A percentile compares a stretch with the other conserved stretches of the same genome.
Conservation (phyloP, 2,797 vertebrate species). For the Picus viridis region DNA sequence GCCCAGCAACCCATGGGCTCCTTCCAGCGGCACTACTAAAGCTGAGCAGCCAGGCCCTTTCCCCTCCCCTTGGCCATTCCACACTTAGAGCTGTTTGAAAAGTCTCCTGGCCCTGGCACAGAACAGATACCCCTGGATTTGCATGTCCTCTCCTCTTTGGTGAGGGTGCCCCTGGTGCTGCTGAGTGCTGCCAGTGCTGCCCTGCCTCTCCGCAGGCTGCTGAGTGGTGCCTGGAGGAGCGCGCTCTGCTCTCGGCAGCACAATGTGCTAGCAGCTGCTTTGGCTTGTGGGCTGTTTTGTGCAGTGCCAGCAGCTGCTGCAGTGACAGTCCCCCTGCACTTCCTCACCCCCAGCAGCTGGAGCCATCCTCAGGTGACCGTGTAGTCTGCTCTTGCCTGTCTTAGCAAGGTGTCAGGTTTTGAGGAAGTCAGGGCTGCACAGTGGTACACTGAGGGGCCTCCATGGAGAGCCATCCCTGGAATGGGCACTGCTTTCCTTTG, state of each 20-base stretch:
- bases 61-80: conserved; percentile 57
- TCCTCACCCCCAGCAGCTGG: not conserved
- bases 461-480: not conserved
- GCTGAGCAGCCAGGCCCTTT: not conserved
- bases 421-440: not conserved
- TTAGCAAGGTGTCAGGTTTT: not conserved
- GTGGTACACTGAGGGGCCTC: not conserved
- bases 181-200: conserved; percentile 25
- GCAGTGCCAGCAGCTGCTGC: not conserved
- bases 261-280: not conserved
- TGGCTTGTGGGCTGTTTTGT: not conserved
- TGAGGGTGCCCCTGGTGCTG: conserved; percentile 36
- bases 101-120: conserved; percentile 18
- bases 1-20: conserved; percentile 85
- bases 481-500: not conserved
- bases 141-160: conserved; percentile 50
- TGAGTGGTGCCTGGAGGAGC: not conserved
- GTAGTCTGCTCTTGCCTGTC: not conserved
- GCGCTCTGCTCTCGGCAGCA: not conserved
- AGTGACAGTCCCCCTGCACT: not conserved
- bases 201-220: conserved; percentile 29
- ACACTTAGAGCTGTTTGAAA: conserved; percentile 65
- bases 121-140: conserved; percentile 31
- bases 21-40: conserved; percentile 91
- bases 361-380: not conserved